Evolutionary conservation across 2,888 invertebrate species (phyloP).

Genomic region (Oegoconia quadripuncta): DNA sequence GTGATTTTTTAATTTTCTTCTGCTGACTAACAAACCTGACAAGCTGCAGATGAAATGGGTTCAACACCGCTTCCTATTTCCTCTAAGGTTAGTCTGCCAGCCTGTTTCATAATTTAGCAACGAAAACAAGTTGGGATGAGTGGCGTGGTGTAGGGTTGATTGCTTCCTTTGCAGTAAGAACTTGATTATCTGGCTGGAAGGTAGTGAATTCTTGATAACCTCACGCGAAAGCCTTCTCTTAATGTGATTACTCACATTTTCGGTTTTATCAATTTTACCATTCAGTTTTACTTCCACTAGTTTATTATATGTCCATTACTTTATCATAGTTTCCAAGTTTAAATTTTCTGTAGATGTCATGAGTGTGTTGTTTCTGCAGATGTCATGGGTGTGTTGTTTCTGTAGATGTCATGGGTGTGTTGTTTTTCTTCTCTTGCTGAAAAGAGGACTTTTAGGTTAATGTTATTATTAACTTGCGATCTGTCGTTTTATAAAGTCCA

Average conservation of each 20-base stretch:
- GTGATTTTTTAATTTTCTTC: too few relatives aligned
- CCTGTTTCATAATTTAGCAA: slow-evolving; percentile 3
- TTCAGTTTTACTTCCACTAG: too few relatives aligned
- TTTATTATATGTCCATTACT: too few relatives aligned
- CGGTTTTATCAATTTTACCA: background rate
- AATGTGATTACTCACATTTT: background rate
- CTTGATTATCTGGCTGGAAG: background rate
- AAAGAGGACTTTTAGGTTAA: too few relatives aligned
- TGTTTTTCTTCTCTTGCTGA: too few relatives aligned
- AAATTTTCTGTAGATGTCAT: too few relatives aligned
- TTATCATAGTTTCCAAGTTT: too few relatives aligned
- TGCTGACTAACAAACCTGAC: background rate
- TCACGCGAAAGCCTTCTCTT: background rate
- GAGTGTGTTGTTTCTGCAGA: too few relatives aligned
- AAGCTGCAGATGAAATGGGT: background rate
- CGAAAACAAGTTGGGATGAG: slow-evolving; percentile 1
- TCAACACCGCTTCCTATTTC: background rate
- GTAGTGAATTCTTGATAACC: background rate
- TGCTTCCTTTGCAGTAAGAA: slow-evolving; percentile 2
- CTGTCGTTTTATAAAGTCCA: too few relatives aligned
- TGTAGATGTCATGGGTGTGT: too few relatives aligned
- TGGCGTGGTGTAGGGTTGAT: background rate
- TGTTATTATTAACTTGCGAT: too few relatives aligned
- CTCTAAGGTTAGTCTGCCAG: background rate
- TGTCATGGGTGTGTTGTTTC: too few relatives aligned